A percentile compares a stretch with the other conserved stretches of the same genome.
phyloP scores from a whole-genome alignment of 2,888 invertebrate species.

The Chloromyia formosa region DNA sequence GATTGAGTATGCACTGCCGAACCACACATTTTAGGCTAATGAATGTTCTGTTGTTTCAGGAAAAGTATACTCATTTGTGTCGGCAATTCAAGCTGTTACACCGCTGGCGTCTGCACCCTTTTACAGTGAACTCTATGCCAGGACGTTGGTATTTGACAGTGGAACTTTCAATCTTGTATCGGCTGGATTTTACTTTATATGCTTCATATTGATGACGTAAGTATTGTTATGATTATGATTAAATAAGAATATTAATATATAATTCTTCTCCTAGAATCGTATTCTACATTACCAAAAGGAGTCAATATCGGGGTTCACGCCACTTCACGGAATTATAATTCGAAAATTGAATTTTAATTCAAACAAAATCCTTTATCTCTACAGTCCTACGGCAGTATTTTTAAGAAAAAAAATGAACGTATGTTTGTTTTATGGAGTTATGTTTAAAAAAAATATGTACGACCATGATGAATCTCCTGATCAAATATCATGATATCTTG shows the following conservation, averaged over 20 bases:
- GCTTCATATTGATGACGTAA: slow-evolving; percentile 27
- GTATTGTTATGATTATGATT: no score
- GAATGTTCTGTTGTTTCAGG: slow-evolving; percentile 56
- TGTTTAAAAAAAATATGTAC: no score
- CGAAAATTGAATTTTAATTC: no score
- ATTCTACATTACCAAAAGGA: neutral
- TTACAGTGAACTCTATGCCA: slow-evolving; percentile 72
- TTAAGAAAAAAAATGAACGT: no score
- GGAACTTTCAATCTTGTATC: slow-evolving; percentile 71
- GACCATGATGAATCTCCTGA: no score
- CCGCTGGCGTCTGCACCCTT: slow-evolving; percentile 71
- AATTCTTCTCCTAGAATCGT: neutral
- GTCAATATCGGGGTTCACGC: slow-evolving; percentile 13
- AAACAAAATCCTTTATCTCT: no score
- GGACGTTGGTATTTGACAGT: slow-evolving; percentile 65
- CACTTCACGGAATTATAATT: slow-evolving; percentile 16
- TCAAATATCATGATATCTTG: no score
- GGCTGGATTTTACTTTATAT: slow-evolving; percentile 61
- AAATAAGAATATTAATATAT: no score
- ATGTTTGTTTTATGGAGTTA: no score
- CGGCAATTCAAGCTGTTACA: slow-evolving; percentile 72
- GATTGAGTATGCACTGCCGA: slow-evolving; percentile 45
- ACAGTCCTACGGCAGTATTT: no score
- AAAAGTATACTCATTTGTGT: slow-evolving; percentile 75
- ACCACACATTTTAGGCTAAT: no score